A percentile compares a stretch with the other conserved stretches of the same genome.
These are phyloP conservation scores for Carcharodon carcharias DNA, from an alignment of 2,797 vertebrate genomes.

Conservation along the genomic window DNA sequence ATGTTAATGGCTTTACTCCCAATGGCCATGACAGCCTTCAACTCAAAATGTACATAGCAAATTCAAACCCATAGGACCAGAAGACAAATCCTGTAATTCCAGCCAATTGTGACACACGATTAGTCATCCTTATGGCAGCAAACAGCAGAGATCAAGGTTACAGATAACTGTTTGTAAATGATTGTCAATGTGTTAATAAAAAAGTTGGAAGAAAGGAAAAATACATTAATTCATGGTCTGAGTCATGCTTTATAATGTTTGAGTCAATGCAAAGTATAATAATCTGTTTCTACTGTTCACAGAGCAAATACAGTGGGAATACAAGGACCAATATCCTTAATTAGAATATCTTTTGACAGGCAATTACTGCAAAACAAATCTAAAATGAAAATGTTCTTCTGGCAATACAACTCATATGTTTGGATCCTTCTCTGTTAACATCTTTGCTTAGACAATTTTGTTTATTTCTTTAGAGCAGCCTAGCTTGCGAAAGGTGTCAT, in stretches of 20 bases:
- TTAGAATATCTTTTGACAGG: background rate
- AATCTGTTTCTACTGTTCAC: background rate
- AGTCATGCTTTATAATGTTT: background rate
- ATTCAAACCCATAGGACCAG: background rate
- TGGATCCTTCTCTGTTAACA: background rate
- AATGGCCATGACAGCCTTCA: background rate
- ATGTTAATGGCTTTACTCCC: background rate
- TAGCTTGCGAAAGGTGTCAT: background rate
- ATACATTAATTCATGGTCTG: background rate
- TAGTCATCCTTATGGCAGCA: background rate
- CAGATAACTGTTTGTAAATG: background rate
- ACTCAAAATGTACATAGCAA: background rate
- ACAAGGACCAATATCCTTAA: background rate
- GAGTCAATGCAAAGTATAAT: background rate
- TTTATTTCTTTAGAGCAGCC: background rate
- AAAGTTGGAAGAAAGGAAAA: background rate
- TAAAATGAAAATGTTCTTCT: background rate
- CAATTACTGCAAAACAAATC: background rate
- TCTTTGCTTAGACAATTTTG: background rate
- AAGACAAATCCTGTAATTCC: background rate
- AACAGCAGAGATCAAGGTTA: background rate
- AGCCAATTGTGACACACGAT: background rate
- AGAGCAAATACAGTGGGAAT: background rate
- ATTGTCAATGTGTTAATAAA: background rate
- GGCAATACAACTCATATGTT: background rate